A percentile compares a stretch with the other conserved stretches of the same genome.
phyloP scores from a whole-genome alignment of 2,888 invertebrate genomes.

The Drosophila macrothrix region DNA sequence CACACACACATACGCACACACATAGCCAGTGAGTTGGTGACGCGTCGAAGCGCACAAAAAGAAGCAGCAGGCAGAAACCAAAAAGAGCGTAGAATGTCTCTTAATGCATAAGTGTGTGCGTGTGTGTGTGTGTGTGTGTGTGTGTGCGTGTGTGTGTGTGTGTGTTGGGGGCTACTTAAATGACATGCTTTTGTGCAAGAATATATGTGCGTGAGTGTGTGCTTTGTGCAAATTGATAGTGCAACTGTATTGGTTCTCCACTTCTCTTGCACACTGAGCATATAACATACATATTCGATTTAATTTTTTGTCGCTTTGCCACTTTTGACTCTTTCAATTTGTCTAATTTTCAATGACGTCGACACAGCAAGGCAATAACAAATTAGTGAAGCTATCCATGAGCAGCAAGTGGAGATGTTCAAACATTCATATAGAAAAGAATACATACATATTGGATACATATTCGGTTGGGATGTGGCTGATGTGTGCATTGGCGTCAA shows the following conservation, averaged over 20 bases:
- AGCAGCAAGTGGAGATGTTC: slow-evolving; percentile 18
- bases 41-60: slow-evolving; percentile 71
- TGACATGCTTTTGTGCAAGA: slow-evolving; percentile 46
- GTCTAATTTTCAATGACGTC: slow-evolving; percentile 79
- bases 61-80: slow-evolving; percentile 62
- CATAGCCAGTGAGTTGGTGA: slow-evolving; percentile 55
- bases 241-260: slow-evolving; percentile 42
- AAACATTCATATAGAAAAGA: background rate
- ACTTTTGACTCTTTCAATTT: slow-evolving; percentile 76
- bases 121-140: slow-evolving; percentile 37
- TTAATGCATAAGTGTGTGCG: slow-evolving; percentile 42
- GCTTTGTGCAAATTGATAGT: slow-evolving; percentile 66
- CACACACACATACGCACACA: slow-evolving; percentile 20
- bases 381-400: slow-evolving; percentile 64
- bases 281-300: background rate
- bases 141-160: slow-evolving; percentile 32
- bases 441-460: slow-evolving; percentile 5
- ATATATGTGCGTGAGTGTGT: slow-evolving; percentile 24
- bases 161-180: slow-evolving; percentile 69
- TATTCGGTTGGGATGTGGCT: slow-evolving; percentile 15
- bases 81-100: slow-evolving; percentile 69
- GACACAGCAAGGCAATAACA: slow-evolving; percentile 64
- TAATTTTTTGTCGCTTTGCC: slow-evolving; percentile 54
- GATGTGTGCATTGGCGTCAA: slow-evolving; percentile 50
- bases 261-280: slow-evolving; percentile 23